phyloP scores from a whole-genome alignment of 2,888 invertebrate genomes.

The Thymelicus acteon region DNA sequence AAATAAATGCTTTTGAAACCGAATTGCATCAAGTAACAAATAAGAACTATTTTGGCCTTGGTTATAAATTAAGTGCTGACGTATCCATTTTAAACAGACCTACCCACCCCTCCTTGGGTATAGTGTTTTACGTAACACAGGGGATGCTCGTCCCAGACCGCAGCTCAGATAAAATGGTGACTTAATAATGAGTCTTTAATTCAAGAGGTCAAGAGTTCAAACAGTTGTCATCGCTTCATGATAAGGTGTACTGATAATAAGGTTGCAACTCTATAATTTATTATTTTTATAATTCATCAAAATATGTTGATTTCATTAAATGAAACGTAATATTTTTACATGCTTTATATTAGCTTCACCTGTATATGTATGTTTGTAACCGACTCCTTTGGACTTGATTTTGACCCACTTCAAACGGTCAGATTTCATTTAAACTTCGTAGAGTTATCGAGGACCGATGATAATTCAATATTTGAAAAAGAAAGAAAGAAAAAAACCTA shows the following conservation, averaged over 20 bases:
- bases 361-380: too few species aligned
- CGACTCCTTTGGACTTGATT: too few species aligned
- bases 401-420: too few species aligned
- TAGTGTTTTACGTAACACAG: not conserved
- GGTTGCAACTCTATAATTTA: slow-evolving; percentile 46
- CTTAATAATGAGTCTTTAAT: slow-evolving; percentile 59
- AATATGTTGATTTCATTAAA: not conserved
- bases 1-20: not conserved
- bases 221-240: slow-evolving; percentile 64
- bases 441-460: too few species aligned
- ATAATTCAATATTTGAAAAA: too few species aligned
- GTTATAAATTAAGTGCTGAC: slow-evolving; percentile 16
- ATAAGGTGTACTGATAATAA: slow-evolving; percentile 52
- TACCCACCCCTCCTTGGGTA: not conserved
- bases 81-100: slow-evolving; percentile 15
- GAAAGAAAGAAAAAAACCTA: too few species aligned
- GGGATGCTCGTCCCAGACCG: slow-evolving; percentile 20
- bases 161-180: slow-evolving; percentile 51
- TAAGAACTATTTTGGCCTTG: slow-evolving; percentile 15
- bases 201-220: slow-evolving; percentile 61
- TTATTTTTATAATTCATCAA: slow-evolving; percentile 1
- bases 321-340: too few species aligned
- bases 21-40: slow-evolving; percentile 4
- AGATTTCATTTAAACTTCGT: too few species aligned
- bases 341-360: too few species aligned